Evolutionary conservation across 2,797 vertebrate genomes (phyloP).

Genomic region (Onychomys arenicola): DNA sequence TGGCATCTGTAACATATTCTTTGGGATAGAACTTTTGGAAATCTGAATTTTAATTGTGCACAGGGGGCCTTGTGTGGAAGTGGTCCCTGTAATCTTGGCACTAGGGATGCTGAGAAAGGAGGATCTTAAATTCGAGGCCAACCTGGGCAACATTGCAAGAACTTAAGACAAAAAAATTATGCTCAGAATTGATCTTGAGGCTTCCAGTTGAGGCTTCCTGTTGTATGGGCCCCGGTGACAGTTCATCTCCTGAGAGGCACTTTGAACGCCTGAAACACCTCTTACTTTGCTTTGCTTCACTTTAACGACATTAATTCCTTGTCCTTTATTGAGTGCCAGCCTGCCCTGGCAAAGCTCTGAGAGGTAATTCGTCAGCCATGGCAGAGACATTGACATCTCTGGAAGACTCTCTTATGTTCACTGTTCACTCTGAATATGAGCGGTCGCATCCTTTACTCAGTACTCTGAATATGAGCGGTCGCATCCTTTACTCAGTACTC

Average conservation of each 20-base stretch:
- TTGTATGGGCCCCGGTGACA: neutral
- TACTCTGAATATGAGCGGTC: too few relatives aligned
- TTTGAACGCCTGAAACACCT: neutral
- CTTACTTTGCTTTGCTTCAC: slow-evolving; percentile 10
- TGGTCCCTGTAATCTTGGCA: neutral
- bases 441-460: neutral
- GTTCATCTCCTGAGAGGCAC: neutral
- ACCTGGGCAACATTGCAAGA: neutral
- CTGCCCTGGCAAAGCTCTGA: slow-evolving; percentile 53
- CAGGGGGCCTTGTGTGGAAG: neutral
- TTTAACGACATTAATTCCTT: slow-evolving; percentile 64
- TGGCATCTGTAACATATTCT: neutral
- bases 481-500: too few relatives aligned
- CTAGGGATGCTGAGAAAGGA: neutral
- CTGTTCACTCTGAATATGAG: slow-evolving; percentile 15
- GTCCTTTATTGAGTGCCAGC: slow-evolving; percentile 61
- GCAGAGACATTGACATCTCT: neutral
- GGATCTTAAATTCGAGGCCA: neutral
- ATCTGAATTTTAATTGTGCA: neutral
- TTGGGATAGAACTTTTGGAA: neutral
- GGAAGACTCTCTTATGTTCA: neutral
- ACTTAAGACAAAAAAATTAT: neutral
- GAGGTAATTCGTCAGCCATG: slow-evolving; percentile 41
- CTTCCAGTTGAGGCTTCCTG: neutral
- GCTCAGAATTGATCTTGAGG: neutral